Evolutionary conservation across 2,888 invertebrate species (phyloP), one percentile per base, ranked within the genome.

Genomic region (Plebejus anna): DNA sequence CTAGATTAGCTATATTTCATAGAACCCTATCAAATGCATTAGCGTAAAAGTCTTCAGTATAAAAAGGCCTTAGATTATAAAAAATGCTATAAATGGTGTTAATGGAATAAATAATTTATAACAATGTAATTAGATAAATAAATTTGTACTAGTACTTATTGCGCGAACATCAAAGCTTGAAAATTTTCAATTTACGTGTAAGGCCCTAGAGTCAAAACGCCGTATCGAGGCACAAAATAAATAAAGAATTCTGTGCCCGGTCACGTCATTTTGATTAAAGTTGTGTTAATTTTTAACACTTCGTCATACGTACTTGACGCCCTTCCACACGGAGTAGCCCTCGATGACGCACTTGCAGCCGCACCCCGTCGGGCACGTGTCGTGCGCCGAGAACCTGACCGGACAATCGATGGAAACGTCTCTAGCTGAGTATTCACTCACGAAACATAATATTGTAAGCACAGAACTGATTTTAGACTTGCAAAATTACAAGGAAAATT

Each of bases 341-440:
- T 97, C 97, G 79, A 95, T 94, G 78, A 98, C 92, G 87, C 99
- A 99, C 80, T 95, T 95, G 89, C 99, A 99, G 42, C 98, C 98
- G 91, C 99, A 99, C 47, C 98, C 98, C 1, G 97, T 96, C 0
- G 99, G 97, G 84, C 99, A 99, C 7, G 96, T 94, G 77, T 95
- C 95, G 86, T 97, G 96, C 76, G 95, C 94, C 57, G 95, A 81
- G 79, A 94, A 94, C 93, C 93, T 93, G 80, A 0, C 81, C 79
- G 77, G 79, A 80, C 77, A 76, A 88, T 97, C 47, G 47, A 47
- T 47, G 47, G 47, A 47, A 11, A 47, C 9, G 2, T 47, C 11
- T 47, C 47, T 9, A 47, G 47, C 47, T 42, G 42, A 7, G 42
- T 6, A 42, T 42, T 42, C 42, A 42, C 42, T 42, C 42, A 42